These are phyloP conservation scores for Tetramorium simillimum DNA, from an alignment of 1,140 invertebrate species.

Conservation along the genomic window DNA sequence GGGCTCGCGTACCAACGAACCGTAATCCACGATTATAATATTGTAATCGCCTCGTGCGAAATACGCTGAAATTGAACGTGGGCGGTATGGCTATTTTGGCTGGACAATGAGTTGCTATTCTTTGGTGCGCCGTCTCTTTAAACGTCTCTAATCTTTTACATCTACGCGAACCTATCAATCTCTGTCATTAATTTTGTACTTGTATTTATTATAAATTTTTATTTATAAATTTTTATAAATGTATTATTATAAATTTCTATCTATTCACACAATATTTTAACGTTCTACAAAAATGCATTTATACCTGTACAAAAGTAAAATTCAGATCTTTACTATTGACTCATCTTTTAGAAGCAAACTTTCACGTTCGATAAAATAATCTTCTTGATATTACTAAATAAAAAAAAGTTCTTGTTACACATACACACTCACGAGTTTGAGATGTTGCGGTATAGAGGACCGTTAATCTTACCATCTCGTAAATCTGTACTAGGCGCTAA, in stretches of 20 bases:
- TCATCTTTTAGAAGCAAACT: neutral
- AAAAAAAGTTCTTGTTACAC: neutral
- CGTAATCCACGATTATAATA: conserved; percentile 95
- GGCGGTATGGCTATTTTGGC: conserved; percentile 15
- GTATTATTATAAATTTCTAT: neutral
- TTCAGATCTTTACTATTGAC: neutral
- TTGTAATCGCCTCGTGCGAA: conserved; percentile 93
- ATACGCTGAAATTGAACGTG: conserved; percentile 87
- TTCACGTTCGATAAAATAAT: neutral
- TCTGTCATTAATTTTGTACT: neutral
- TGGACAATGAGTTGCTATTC: neutral
- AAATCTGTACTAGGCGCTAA: conserved; percentile 93
- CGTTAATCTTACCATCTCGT: conserved; percentile 86
- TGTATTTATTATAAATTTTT: no score
- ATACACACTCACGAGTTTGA: conserved; percentile 30
- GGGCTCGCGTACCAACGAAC: conserved; percentile 91
- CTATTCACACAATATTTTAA: conserved; percentile 27
- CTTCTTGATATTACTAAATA: neutral
- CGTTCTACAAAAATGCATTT: neutral
- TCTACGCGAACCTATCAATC: neutral
- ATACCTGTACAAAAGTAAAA: neutral
- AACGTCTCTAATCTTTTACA: neutral
- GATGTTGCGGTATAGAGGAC: neutral
- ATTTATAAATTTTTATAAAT: no score
- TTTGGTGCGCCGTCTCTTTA: neutral